phyloP scores from a whole-genome alignment of 1,140 invertebrate species.

The Trichoplusia ni region DNA sequence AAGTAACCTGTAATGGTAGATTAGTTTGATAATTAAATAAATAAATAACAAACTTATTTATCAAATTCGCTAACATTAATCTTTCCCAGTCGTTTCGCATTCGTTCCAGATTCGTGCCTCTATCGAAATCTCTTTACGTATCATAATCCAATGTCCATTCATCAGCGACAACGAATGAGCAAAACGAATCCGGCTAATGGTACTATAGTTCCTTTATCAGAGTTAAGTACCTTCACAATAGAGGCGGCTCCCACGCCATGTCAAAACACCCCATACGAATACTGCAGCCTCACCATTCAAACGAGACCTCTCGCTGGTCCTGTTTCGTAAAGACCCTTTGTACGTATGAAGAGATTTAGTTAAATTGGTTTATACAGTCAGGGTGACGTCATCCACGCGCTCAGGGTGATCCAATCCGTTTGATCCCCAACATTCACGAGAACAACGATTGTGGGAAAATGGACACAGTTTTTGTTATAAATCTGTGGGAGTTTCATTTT shows the following conservation, averaged over 20 bases:
- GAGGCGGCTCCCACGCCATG: slow-evolving; percentile 74
- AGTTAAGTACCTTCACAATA: slow-evolving; percentile 79
- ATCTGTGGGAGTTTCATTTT: slow-evolving; percentile 76
- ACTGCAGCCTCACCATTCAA: slow-evolving; percentile 44
- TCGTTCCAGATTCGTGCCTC: slow-evolving; percentile 48
- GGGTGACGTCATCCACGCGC: slow-evolving; percentile 55
- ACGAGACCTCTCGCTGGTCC: slow-evolving; percentile 39
- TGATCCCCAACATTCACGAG: slow-evolving; percentile 69
- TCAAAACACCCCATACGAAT: slow-evolving; percentile 71
- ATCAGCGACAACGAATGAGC: slow-evolving; percentile 75
- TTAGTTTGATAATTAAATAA: too few species aligned
- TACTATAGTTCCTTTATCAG: slow-evolving; percentile 78
- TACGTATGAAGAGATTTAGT: slow-evolving; percentile 40
- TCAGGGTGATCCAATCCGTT: slow-evolving; percentile 66
- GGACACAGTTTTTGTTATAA: slow-evolving; percentile 74
- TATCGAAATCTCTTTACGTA: slow-evolving; percentile 64
- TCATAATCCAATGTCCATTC: slow-evolving; percentile 78
- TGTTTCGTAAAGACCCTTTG: not conserved
- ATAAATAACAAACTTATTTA: slow-evolving; percentile 1
- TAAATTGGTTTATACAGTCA: slow-evolving; percentile 44
- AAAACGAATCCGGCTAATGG: slow-evolving; percentile 78
- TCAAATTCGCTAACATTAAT: slow-evolving; percentile 23
- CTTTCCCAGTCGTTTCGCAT: slow-evolving; percentile 25
- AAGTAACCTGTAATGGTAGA: too few species aligned
- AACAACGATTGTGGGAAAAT: slow-evolving; percentile 78